These are phyloP conservation scores for Fabriciana adippe DNA, from an alignment of 2,888 invertebrate species.

Conservation along the genomic window DNA sequence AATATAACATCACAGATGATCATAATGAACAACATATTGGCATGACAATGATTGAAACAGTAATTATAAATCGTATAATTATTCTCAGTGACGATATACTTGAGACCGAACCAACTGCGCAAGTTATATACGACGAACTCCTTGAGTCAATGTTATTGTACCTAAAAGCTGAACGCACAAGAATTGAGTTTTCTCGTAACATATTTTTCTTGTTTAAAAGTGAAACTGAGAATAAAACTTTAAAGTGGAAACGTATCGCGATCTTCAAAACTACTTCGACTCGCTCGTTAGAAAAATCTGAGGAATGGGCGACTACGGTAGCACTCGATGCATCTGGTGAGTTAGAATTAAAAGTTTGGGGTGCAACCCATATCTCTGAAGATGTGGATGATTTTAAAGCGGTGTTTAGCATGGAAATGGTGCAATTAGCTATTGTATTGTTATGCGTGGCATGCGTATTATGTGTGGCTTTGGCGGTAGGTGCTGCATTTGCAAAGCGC, in stretches of 20 bases:
- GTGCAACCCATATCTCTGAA: constrained; percentile 34
- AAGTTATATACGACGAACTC: constrained; percentile 40
- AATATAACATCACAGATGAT: neutral
- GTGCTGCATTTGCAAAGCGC: constrained; percentile 32
- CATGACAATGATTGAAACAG: neutral
- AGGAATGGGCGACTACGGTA: constrained; percentile 47
- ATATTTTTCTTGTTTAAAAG: constrained; percentile 51
- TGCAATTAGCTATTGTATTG: constrained; percentile 34
- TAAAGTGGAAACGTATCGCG: constrained; percentile 49
- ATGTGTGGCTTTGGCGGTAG: constrained; percentile 39
- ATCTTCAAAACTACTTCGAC: constrained; percentile 44
- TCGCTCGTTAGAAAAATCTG: constrained; percentile 44
- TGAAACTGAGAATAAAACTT: constrained; percentile 16
- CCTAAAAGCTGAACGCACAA: constrained; percentile 30
- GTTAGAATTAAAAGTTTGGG: constrained; percentile 39
- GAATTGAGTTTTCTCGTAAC: constrained; percentile 39
- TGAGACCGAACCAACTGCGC: neutral
- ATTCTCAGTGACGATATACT: constrained; percentile 39
- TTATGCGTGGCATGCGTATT: constrained; percentile 37
- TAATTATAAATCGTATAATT: constrained; percentile 32
- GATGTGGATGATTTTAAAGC: constrained; percentile 35
- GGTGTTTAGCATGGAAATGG: constrained; percentile 19
- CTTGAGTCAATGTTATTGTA: constrained; percentile 39
- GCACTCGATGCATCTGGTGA: constrained; percentile 43
- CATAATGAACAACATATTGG: neutral